Percentiles rank a stretch among this genome's conserved stretches.
These are phyloP conservation scores for Elanoides forficatus DNA, from an alignment of 2,113 vertebrate genomes.

Conservation along the genomic window DNA sequence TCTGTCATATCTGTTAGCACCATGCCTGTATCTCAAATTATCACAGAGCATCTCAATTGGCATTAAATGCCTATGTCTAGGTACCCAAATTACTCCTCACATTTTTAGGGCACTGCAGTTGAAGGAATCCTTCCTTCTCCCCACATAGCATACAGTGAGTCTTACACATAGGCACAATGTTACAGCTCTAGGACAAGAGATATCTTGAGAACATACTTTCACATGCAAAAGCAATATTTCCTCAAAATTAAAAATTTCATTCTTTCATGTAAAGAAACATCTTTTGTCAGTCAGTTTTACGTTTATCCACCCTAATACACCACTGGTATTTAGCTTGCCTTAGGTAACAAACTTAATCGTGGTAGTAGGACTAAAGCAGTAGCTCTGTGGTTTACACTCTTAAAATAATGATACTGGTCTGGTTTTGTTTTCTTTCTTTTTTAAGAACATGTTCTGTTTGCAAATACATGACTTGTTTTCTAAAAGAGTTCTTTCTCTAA, in stretches of 20 bases:
- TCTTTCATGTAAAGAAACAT: not conserved
- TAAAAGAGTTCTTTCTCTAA: not conserved
- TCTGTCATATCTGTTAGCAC: not conserved
- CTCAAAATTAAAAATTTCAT: not conserved
- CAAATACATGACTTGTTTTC: not conserved
- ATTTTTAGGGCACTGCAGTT: not conserved
- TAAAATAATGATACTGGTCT: not conserved
- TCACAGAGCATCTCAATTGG: not conserved
- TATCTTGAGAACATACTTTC: not conserved
- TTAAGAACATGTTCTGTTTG: not conserved
- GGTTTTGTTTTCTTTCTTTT: not conserved
- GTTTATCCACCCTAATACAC: not conserved
- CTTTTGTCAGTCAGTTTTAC: not conserved
- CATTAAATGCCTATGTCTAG: not conserved
- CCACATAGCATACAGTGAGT: fast-evolving
- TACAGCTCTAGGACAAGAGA: not conserved
- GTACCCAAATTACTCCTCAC: not conserved
- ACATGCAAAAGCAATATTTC: not conserved
- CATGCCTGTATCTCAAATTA: not conserved
- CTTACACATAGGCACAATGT: fast-evolving
- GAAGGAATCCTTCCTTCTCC: not conserved
- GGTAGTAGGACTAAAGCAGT: not conserved
- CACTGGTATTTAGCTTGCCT: not conserved
- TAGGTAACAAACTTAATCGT: not conserved
- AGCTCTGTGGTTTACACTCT: not conserved